Base-by-base conservation (phyloP, 1,140 invertebrate genomes). In the Sminthurides bifidus region DNA sequence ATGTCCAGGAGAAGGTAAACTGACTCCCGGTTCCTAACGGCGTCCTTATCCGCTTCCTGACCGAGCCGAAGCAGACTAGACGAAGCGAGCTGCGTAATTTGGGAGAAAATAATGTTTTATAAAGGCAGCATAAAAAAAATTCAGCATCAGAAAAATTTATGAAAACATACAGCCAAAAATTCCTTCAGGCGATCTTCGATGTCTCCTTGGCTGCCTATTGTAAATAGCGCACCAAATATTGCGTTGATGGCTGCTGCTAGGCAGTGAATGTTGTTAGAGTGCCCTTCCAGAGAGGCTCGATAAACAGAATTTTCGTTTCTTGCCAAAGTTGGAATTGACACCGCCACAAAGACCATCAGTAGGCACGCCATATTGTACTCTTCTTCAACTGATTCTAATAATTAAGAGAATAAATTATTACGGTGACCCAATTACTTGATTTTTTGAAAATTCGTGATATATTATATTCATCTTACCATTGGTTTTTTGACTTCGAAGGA, bases 141-240 rank as follows among this genome's bases (percentile, higher is more conserved):
- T n/a, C n/a, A n/a, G n/a, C n/a, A n/a, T n/a, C n/a, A n/a, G n/a
- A n/a, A n/a, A n/a, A n/a, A n/a, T n/a, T n/a, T n/a, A n/a, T n/a
- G n/a, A n/a, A n/a, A n/a, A n/a, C 12, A 43, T 72, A 82, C 79
- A 2, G 95, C 95, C 46, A 98, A 73, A 70, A 99, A 98, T 71
- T 98, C 96, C 68, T 98, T 96, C 80, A 99, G 89, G 56, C 95
- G 79, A 67, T 95, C 92, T 68, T 95, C 92, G 63, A 95, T 92
- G 70, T 99, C 96, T 23, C 85, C 87, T 66, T 87, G 83, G 2
- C 87, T 89, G 70, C 92, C 92, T 53, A 97, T 86, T 1, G 90
- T 92, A 67, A 99, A 98, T 21, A 99, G 70, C 1, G 94, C 93
- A 21, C 87, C 92, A 68, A 97, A 95, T 54, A 99, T 87, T 65